Conservation (phyloP, 2,888 invertebrate genomes). For the Oegoconia quadripuncta region DNA sequence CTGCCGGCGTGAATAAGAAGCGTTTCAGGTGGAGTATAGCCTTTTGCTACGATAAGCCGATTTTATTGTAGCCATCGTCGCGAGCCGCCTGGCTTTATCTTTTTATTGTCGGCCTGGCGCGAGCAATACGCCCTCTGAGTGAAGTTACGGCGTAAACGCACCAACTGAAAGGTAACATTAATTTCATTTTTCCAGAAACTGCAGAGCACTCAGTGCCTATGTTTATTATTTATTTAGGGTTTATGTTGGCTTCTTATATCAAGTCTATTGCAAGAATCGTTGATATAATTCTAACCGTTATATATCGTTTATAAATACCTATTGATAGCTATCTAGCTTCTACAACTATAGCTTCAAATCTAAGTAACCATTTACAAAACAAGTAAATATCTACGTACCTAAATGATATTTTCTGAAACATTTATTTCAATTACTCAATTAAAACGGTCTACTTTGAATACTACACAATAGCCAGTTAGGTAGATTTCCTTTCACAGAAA, state of each 20-base stretch:
- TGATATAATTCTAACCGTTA: too few relatives aligned
- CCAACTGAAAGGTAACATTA: constrained; percentile 40
- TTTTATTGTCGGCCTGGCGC: constrained; percentile 58
- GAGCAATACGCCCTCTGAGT: constrained; percentile 56
- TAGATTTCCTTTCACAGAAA: constrained; percentile 4
- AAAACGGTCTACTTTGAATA: not conserved
- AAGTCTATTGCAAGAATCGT: too few relatives aligned
- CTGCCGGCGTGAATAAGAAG: not conserved
- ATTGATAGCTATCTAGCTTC: too few relatives aligned
- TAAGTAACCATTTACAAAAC: too few relatives aligned
- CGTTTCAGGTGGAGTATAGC: constrained; percentile 38
- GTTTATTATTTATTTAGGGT: too few relatives aligned
- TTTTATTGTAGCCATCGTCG: constrained; percentile 58
- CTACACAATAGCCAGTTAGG: constrained; percentile 4
- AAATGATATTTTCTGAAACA: constrained; percentile 1
- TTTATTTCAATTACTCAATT: constrained; percentile 3
- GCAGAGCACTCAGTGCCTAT: too few relatives aligned
- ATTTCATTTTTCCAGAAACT: too few relatives aligned
- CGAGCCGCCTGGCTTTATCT: constrained; percentile 53
- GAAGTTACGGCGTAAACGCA: constrained; percentile 45
- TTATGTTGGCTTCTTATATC: too few relatives aligned
- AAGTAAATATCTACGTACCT: too few relatives aligned
- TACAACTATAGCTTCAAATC: too few relatives aligned
- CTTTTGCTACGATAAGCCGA: constrained; percentile 56
- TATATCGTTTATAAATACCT: too few relatives aligned